Base-by-base conservation (phyloP, 2,113 vertebrate genomes). In the Plestiodon gilberti region DNA sequence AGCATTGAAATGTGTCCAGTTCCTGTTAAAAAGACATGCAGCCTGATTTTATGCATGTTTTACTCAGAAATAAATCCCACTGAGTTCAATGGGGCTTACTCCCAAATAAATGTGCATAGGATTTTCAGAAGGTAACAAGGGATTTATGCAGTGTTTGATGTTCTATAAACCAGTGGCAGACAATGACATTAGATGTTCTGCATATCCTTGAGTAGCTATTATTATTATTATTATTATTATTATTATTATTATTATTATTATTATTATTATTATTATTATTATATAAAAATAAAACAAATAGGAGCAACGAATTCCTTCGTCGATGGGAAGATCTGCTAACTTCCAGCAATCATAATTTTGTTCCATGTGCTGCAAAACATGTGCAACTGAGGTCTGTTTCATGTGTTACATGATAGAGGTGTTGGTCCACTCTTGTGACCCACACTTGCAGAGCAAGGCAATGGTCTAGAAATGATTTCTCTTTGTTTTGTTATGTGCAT, bases 401-500 rank as follows among this genome's bases (percentile, higher is more conserved):
- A 84, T 87, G 85, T 64, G 73, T 88, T 62, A 78, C 17, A 48
- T 88, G 90, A 67, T 13, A 52, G 3, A 48, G 23, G 28, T 43
- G 18, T 23, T 22, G 30, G 11, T 52, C 30, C 30, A 69, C 43
- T 23, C 13, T 22, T 35, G 40, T 82, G 43, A 4, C 20, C 22
- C 59, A 48, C 13, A 4, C 64, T 11, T 69, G 43, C 35, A 81
- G 43, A 48, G 43, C 18, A 7, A 48, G 25, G 15, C 57, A 61
- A 18, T 43, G 23, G 30, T 43, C 55, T 73, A 83, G 82, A 73
- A 62, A 23, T 62, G 25, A 13, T 23, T 18, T 74, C 33, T 74
- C 28, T 28, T 83, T 20, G 28, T 23, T 3, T n/a, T 76, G 9
- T 22, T 81, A 48, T 62, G 73, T 71, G 70, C 6, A 6, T 71